Base-by-base conservation (phyloP, 2,888 invertebrate genomes). In the Orgyia antiqua region DNA sequence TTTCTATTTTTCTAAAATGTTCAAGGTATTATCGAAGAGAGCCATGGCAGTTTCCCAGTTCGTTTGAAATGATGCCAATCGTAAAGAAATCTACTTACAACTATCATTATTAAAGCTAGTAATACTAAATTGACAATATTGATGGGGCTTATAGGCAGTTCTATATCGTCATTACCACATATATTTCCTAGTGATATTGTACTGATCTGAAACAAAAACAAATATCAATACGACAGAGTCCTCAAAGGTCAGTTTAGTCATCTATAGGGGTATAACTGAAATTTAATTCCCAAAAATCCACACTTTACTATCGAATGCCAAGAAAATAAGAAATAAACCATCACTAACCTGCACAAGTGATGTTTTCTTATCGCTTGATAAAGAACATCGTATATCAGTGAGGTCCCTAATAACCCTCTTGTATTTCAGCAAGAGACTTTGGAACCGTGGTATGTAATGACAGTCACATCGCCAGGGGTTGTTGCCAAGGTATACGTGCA, bases 381-480 rank as follows among this genome's bases (percentile, higher is more conserved):
- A 83, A 1, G 90, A 88, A 58, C 95, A 95, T 45, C 88, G 89
- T 17, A 95, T 90, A 47, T 94, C 91, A 10, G 84, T 67, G 2
- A 91, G 72, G 56, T 95, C 94, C 33, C 87, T 83, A 37, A 95
- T 89, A 32, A 94, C 89, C 10, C 87, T 79, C 39, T 90, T 88
- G 64, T 94, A 94, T 58, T 92, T 92, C 45, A 89, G 84, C 7
- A 92, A 68, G 25, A 92, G 69, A 24, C 89, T 92, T 61, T 93
- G 92, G 61, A 95, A 93, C 20, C 90, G 87, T 24, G 94, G 94
- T 3, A 92, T 92, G 67, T 93, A 94, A 44, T 89, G 89, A 49
- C 95, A 95, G 55, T 94, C 93, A 60, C 95, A 95, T 13, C 90
- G 86, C 94, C 94, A 95, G 0, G 94, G 93, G 72, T 95, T 95